Evolutionary conservation across 2,797 vertebrate genomes (phyloP).

Genomic region (Trematomus bernacchii): DNA sequence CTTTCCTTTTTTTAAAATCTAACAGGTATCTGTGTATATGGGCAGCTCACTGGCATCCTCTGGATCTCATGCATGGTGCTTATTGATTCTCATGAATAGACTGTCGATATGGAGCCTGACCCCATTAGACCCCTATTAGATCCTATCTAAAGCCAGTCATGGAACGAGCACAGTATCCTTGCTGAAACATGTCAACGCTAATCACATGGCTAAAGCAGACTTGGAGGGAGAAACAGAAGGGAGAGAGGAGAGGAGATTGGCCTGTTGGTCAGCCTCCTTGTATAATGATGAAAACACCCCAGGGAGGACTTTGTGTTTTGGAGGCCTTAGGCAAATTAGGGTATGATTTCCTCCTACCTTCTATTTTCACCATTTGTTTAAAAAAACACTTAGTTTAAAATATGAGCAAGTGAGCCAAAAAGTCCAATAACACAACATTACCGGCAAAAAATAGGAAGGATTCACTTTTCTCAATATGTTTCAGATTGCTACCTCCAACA

Average conservation of each 20-base stretch:
- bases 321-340: conserved; percentile 18
- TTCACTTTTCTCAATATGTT: neutral
- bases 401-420: neutral
- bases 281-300: conserved; percentile 34
- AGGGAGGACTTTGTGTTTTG: conserved; percentile 13
- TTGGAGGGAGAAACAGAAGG: conserved; percentile 26
- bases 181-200: conserved; percentile 73
- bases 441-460: neutral
- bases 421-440: neutral
- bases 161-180: conserved; percentile 68
- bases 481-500: neutral
- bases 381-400: neutral
- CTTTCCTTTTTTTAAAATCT: conserved; percentile 22
- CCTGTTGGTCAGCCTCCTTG: conserved; percentile 14
- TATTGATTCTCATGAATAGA: conserved; percentile 83
- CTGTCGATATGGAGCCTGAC: conserved; percentile 80
- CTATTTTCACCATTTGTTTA: neutral
- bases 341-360: neutral
- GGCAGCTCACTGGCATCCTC: conserved; percentile 19
- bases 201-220: conserved; percentile 60
- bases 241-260: conserved; percentile 6
- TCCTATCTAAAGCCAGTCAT: conserved; percentile 77
- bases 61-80: conserved; percentile 69
- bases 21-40: conserved; percentile 45
- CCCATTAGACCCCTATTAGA: conserved; percentile 79